A percentile compares a stretch with the other conserved stretches of the same genome.
Evolutionary conservation across 2,888 invertebrate genomes (phyloP).

Genomic region (Philhelius pedissequus): DNA sequence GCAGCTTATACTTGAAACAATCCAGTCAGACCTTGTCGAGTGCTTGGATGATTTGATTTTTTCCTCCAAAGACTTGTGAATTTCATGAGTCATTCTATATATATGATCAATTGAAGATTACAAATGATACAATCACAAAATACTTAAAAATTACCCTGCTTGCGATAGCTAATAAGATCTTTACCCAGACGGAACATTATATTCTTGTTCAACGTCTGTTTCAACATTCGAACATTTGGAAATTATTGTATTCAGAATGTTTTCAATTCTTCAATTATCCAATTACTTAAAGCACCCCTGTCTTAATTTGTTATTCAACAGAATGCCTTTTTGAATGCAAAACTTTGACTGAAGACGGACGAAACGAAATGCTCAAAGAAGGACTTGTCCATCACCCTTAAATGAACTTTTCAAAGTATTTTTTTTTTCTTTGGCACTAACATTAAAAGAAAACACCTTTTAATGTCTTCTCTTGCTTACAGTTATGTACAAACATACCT

Average conservation of each 20-base stretch:
- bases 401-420: slow-evolving; percentile 12
- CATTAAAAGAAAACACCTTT: slow-evolving; percentile 50
- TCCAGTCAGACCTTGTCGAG: too few species aligned
- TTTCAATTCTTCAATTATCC: slow-evolving; percentile 41
- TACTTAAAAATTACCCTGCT: too few species aligned
- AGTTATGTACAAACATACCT: background rate
- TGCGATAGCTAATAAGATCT: too few species aligned
- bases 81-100: too few species aligned
- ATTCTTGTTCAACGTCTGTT: background rate
- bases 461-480: background rate
- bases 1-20: too few species aligned
- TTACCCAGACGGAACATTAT: too few species aligned
- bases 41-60: too few species aligned
- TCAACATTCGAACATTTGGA: background rate
- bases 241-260: background rate
- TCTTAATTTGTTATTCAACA: slow-evolving; percentile 21
- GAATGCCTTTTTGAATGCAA: slow-evolving; percentile 15
- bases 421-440: slow-evolving; percentile 1
- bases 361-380: background rate
- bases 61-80: too few species aligned
- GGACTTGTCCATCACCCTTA: background rate
- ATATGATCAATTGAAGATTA: too few species aligned
- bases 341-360: background rate
- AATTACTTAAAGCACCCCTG: slow-evolving; percentile 41
- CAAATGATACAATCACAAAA: too few species aligned